Percentiles rank a stretch among this genome's conserved stretches.
phyloP scores from a whole-genome alignment of 2,113 vertebrate species.

The Microcebus tavaratra region DNA sequence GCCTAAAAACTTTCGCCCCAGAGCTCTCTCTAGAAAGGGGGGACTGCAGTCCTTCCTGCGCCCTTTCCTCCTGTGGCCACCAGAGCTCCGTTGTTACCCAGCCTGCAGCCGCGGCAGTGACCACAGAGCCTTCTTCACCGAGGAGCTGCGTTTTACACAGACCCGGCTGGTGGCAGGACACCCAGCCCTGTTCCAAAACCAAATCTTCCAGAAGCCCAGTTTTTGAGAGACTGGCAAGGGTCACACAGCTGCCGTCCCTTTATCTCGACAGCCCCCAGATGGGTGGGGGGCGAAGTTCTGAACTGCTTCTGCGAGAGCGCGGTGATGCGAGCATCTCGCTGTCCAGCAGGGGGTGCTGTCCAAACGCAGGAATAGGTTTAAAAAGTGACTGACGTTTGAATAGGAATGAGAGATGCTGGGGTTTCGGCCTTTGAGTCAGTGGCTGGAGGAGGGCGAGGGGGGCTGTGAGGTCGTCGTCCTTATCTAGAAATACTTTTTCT shows the following conservation, averaged over 20 bases:
- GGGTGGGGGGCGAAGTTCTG: fast-evolving
- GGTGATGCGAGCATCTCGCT: neutral
- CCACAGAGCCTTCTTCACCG: neutral
- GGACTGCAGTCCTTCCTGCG: neutral
- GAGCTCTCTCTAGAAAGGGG: neutral
- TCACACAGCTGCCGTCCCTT: neutral
- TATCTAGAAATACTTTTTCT: neutral
- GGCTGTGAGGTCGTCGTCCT: neutral
- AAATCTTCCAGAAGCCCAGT: neutral
- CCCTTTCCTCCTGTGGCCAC: neutral
- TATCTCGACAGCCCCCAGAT: neutral
- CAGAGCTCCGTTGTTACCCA: neutral
- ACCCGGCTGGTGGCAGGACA: neutral
- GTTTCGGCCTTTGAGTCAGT: neutral
- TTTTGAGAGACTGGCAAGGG: neutral
- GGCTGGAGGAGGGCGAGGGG: neutral
- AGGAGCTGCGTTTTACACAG: neutral
- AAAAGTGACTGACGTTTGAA: neutral
- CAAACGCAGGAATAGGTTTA: neutral
- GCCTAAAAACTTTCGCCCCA: neutral
- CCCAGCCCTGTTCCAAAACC: neutral
- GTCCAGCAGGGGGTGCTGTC: slow-evolving; percentile 41
- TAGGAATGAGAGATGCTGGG: neutral
- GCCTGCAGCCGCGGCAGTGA: neutral
- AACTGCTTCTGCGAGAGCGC: neutral